A percentile compares a stretch with the other conserved stretches of the same genome.
Conservation (phyloP, 2,113 vertebrate species). For the Rhegmatorhina hoffmannsi region DNA sequence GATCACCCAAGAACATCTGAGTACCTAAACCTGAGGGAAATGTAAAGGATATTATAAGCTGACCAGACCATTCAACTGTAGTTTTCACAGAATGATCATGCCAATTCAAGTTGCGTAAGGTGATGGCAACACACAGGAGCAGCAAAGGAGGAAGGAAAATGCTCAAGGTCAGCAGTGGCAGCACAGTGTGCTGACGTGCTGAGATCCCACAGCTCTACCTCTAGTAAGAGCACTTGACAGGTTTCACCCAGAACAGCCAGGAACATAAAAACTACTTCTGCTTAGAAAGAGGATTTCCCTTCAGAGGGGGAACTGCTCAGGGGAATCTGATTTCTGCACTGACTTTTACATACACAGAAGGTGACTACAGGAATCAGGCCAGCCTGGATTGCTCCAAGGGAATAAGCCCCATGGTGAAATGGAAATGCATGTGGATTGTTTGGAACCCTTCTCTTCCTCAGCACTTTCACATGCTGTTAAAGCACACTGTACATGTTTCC, state of each 20-base stretch:
- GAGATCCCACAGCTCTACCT: neutral
- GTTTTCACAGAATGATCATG: neutral
- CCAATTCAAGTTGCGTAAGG: neutral
- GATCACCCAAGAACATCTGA: neutral
- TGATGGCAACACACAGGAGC: neutral
- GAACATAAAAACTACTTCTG: neutral
- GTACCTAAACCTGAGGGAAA: neutral
- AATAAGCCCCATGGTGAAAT: neutral
- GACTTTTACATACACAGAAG: slow-evolving; percentile 11
- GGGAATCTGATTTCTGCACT: slow-evolving; percentile 5
- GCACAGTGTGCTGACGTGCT: neutral
- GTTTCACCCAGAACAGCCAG: neutral
- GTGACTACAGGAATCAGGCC: slow-evolving; percentile 34
- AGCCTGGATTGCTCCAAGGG: slow-evolving; percentile 12
- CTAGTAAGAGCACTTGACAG: neutral
- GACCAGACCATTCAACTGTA: neutral
- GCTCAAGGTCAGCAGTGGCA: neutral
- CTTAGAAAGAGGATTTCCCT: neutral
- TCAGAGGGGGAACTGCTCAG: slow-evolving; percentile 1
- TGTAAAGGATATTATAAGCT: neutral
- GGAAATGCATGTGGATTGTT: neutral
- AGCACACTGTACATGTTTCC: neutral
- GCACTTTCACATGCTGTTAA: neutral
- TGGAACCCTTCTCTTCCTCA: neutral
- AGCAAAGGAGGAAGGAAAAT: neutral